Evolutionary conservation across 2,113 vertebrate genomes (phyloP).

Genomic region (Dissostichus mawsoni): DNA sequence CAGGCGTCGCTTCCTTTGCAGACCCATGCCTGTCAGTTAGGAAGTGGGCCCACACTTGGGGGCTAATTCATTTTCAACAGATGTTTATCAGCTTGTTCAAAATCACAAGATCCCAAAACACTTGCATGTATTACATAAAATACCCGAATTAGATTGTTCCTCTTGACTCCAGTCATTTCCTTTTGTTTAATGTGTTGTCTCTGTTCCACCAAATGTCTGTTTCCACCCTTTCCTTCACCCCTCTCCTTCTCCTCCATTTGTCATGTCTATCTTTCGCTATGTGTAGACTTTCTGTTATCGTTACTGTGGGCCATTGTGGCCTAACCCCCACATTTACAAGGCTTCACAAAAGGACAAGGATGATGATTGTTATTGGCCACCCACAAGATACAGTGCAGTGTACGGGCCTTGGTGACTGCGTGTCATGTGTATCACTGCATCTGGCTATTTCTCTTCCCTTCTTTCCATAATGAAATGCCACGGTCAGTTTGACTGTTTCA

Average conservation of each 20-base stretch:
- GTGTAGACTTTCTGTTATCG: slow-evolving; percentile 62
- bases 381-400: slow-evolving; percentile 57
- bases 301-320: slow-evolving; percentile 60
- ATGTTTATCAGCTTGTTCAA: slow-evolving; percentile 57
- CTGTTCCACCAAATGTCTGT: background rate
- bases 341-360: slow-evolving; percentile 62
- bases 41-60: slow-evolving; percentile 43
- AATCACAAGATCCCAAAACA: slow-evolving; percentile 54
- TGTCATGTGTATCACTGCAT: slow-evolving; percentile 22
- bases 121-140: slow-evolving; percentile 1
- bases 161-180: slow-evolving; percentile 16
- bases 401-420: slow-evolving; percentile 18
- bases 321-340: slow-evolving; percentile 60
- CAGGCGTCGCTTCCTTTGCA: slow-evolving; percentile 10
- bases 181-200: slow-evolving; percentile 15
- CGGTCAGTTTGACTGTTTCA: background rate
- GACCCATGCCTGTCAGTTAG: slow-evolving; percentile 48
- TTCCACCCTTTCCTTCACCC: slow-evolving; percentile 31
- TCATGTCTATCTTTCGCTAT: slow-evolving; percentile 47
- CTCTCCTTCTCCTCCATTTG: slow-evolving; percentile 31
- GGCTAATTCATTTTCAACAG: slow-evolving; percentile 60
- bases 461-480: background rate
- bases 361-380: slow-evolving; percentile 58
- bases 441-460: slow-evolving; percentile 15
- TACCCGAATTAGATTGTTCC: slow-evolving; percentile 15